These are phyloP conservation scores for Trichonephila clavata DNA, from an alignment of 1,140 invertebrate species.

Conservation along the genomic window DNA sequence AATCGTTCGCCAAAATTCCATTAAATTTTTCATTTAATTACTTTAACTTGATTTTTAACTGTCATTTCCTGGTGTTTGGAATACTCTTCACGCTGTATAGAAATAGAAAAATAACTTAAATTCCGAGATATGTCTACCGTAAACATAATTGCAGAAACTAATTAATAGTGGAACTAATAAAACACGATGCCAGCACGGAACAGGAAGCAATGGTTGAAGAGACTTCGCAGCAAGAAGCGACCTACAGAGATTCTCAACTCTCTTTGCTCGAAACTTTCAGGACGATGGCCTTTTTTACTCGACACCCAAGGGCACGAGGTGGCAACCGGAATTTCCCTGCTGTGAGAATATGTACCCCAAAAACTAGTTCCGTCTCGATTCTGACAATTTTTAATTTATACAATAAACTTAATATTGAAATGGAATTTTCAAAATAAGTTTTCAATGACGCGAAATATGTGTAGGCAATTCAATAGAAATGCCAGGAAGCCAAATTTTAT, in stretches of 20 bases:
- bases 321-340: slow-evolving; percentile 20
- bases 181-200: background rate
- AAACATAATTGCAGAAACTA: background rate
- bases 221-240: background rate
- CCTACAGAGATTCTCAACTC: slow-evolving; percentile 23
- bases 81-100: too few relatives aligned
- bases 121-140: background rate
- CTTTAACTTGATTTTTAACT: too few relatives aligned
- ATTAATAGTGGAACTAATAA: background rate
- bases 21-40: too few relatives aligned
- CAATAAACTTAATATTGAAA: too few relatives aligned
- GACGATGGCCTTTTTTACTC: slow-evolving; percentile 57
- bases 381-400: background rate
- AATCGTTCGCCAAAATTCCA: too few relatives aligned
- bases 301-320: slow-evolving; percentile 61
- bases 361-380: background rate
- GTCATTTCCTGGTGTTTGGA: too few relatives aligned
- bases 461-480: too few relatives aligned
- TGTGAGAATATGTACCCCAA: background rate
- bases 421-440: too few relatives aligned
- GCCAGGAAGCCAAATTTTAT: too few relatives aligned
- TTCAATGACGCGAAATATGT: too few relatives aligned
- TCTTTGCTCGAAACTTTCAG: slow-evolving; percentile 24
- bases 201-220: slow-evolving; percentile 35
- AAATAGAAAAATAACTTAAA: too few relatives aligned